Conservation (phyloP, 2,113 vertebrate genomes). For the Cettia cetti region DNA sequence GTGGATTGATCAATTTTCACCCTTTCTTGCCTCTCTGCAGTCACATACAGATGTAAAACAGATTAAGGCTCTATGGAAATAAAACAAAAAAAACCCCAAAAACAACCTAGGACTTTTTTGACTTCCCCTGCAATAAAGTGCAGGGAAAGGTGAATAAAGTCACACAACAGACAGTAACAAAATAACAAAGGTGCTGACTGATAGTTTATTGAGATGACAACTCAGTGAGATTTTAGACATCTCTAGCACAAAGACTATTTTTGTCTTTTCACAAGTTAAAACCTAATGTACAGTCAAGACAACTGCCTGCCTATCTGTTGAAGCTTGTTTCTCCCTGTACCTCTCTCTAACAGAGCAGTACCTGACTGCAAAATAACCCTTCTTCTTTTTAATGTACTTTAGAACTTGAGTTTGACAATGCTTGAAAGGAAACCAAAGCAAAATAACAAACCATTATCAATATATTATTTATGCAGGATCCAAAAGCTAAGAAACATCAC, state of each 20-base stretch:
- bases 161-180: background rate
- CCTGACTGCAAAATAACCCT: background rate
- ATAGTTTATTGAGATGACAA: background rate
- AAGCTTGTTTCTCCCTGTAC: conserved; percentile 19
- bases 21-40: conserved; percentile 28
- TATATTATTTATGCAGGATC: conserved; percentile 40
- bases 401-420: background rate
- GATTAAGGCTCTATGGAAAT: conserved; percentile 44
- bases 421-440: background rate
- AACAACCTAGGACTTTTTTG: background rate
- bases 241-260: conserved; percentile 24
- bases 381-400: conserved; percentile 3
- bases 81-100: background rate
- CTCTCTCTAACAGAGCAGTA: background rate
- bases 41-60: conserved; percentile 67
- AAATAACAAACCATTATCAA: conserved; percentile 45
- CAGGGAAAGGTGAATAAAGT: background rate
- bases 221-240: conserved; percentile 49
- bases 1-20: conserved; percentile 44
- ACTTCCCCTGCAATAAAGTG: background rate
- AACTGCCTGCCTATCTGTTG: background rate
- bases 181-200: conserved; percentile 38
- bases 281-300: conserved; percentile 27
- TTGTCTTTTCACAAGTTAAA: conserved; percentile 41
- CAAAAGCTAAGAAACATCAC: conserved; percentile 9